These are phyloP conservation scores for Periophthalmodon schlosseri DNA, from an alignment of 2,113 vertebrate genomes.

Conservation along the genomic window DNA sequence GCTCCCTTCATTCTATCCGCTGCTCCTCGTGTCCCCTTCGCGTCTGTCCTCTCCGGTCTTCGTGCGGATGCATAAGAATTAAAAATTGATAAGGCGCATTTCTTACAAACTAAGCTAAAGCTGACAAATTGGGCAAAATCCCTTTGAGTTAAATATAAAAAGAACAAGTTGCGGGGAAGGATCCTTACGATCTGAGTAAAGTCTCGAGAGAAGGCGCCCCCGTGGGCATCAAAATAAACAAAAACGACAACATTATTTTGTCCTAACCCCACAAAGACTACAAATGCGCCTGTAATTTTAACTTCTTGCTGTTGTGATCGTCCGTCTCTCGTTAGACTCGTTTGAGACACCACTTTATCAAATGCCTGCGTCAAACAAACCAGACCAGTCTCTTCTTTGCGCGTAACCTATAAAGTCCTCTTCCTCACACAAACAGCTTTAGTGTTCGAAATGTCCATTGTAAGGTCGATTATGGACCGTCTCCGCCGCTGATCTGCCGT, in stretches of 20 bases:
- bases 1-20: slow-evolving; percentile 74
- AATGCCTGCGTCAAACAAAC: slow-evolving; percentile 46
- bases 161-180: slow-evolving; percentile 7
- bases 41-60: slow-evolving; percentile 73
- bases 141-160: slow-evolving; percentile 33
- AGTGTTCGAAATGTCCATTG: slow-evolving; percentile 24
- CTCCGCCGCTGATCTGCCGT: slow-evolving; percentile 52
- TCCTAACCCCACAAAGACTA: slow-evolving; percentile 2
- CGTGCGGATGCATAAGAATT: slow-evolving; percentile 79
- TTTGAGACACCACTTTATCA: slow-evolving; percentile 51
- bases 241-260: slow-evolving; percentile 52
- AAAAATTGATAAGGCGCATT: slow-evolving; percentile 72
- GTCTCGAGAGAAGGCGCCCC: slow-evolving; percentile 58
- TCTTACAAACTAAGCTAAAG: slow-evolving; percentile 53
- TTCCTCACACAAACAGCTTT: slow-evolving; percentile 23
- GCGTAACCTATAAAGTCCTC: slow-evolving; percentile 24
- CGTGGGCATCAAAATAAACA: slow-evolving; percentile 64
- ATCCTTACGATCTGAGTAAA: slow-evolving; percentile 60
- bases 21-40: slow-evolving; percentile 56
- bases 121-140: slow-evolving; percentile 25
- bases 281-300: slow-evolving; percentile 13
- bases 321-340: slow-evolving; percentile 41
- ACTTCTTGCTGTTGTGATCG: slow-evolving; percentile 38
- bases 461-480: slow-evolving; percentile 10
- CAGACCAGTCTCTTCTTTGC: slow-evolving; percentile 5